Percentiles rank a stretch among this genome's conserved stretches.
Conservation (phyloP, 1,140 invertebrate species). For the Grapholita molesta region DNA sequence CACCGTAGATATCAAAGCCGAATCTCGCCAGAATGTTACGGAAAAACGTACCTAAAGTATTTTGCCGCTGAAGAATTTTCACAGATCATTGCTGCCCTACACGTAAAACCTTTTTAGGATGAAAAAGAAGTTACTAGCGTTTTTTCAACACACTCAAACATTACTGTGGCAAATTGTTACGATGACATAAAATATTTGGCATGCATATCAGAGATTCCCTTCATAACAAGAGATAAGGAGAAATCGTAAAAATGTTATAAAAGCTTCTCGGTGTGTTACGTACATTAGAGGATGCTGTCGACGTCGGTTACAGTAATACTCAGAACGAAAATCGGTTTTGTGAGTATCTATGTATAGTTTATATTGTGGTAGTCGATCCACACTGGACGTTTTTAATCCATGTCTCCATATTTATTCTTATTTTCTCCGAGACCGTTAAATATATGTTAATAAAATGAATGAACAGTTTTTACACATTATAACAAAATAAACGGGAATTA, state of each 20-base stretch:
- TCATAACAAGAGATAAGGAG: constrained; percentile 8
- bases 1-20: background rate
- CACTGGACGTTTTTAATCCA: too few relatives aligned
- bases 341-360: too few relatives aligned
- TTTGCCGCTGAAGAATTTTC: background rate
- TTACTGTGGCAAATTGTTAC: constrained; percentile 14
- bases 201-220: constrained; percentile 14
- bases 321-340: too few relatives aligned
- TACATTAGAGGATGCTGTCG: background rate
- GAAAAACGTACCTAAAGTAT: background rate
- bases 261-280: background rate
- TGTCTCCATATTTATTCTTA: too few relatives aligned
- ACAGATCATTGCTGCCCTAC: background rate
- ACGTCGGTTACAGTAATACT: too few relatives aligned
- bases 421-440: too few relatives aligned
- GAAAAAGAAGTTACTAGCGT: background rate
- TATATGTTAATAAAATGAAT: too few relatives aligned
- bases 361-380: too few relatives aligned
- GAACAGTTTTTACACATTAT: too few relatives aligned
- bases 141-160: background rate
- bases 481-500: too few relatives aligned
- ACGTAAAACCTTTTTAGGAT: constrained; percentile 5
- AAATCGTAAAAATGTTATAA: constrained; percentile 17
- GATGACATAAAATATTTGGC: constrained; percentile 17
- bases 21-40: background rate